phyloP scores from a whole-genome alignment of 2,888 invertebrate species.

The Lasioglossum calceatum region DNA sequence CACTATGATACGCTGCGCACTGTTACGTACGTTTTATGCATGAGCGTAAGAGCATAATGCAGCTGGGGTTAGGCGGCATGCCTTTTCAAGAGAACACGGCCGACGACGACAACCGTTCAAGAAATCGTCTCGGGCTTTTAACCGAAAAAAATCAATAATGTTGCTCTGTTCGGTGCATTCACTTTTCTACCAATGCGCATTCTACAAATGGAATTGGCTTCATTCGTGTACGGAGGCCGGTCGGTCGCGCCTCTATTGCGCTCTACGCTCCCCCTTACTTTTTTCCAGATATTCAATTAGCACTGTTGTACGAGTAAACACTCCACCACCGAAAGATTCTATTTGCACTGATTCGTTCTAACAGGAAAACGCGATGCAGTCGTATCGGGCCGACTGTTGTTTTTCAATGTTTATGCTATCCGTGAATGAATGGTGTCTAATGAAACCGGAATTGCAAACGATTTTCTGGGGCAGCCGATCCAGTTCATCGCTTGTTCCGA shows the following conservation, averaged over 20 bases:
- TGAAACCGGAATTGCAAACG: neutral
- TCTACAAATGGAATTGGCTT: neutral
- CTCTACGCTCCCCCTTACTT: neutral
- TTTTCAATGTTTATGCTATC: neutral
- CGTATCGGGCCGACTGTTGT: no score
- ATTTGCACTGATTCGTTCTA: neutral
- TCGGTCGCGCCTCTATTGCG: neutral
- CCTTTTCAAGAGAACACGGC: slow-evolving; percentile 8
- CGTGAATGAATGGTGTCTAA: neutral
- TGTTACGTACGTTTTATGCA: slow-evolving; percentile 56
- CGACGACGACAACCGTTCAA: slow-evolving; percentile 2
- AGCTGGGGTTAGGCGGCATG: slow-evolving; percentile 18
- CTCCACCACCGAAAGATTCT: neutral
- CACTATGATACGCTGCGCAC: slow-evolving; percentile 36
- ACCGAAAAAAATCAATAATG: slow-evolving; percentile 7
- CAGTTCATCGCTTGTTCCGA: neutral
- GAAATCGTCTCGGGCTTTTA: slow-evolving; percentile 31
- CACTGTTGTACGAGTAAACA: neutral
- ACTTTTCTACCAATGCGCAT: neutral
- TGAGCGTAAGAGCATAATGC: slow-evolving; percentile 45
- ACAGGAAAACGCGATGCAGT: neutral
- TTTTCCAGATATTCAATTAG: slow-evolving; percentile 6
- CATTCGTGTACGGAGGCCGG: neutral
- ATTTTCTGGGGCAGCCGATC: neutral
- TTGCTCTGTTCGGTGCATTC: neutral